Conservation (phyloP, 92 coral and sea anemone species). For the Phymanthus crucifer region DNA sequence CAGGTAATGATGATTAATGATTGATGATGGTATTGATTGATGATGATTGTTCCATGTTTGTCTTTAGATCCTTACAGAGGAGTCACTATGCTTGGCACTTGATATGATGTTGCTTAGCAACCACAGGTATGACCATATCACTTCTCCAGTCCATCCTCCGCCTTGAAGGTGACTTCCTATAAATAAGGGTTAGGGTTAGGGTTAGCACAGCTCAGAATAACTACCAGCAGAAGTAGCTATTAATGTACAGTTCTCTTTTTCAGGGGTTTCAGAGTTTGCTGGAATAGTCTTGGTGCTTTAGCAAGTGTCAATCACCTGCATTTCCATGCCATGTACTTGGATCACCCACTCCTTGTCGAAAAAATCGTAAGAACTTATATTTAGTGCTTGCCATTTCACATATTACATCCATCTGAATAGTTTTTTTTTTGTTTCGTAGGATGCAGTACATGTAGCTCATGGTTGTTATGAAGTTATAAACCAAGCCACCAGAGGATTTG, state of each 20-base stretch:
- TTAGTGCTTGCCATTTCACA: too few species aligned
- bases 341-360: slow-evolving; percentile 43
- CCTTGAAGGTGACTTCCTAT: too few species aligned
- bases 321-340: slow-evolving; percentile 57
- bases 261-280: slow-evolving; percentile 58
- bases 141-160: background rate
- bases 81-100: slow-evolving; percentile 35
- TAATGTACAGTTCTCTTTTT: slow-evolving; percentile 14
- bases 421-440: slow-evolving; percentile 27
- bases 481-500: slow-evolving; percentile 56
- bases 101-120: slow-evolving; percentile 40
- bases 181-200: background rate
- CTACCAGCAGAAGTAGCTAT: background rate
- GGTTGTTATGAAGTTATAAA: slow-evolving; percentile 48
- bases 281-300: slow-evolving; percentile 63
- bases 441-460: slow-evolving; percentile 11
- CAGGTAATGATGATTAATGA: background rate
- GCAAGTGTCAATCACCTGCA: slow-evolving; percentile 70
- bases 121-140: slow-evolving; percentile 32
- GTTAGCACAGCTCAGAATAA: background rate
- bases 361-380: slow-evolving; percentile 34
- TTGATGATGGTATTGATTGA: background rate
- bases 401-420: too few species aligned
- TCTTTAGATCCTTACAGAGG: slow-evolving; percentile 36
- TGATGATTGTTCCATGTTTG: background rate